These are phyloP conservation scores for Abrostola tripartita DNA, from an alignment of 2,888 invertebrate species.

Conservation along the genomic window DNA sequence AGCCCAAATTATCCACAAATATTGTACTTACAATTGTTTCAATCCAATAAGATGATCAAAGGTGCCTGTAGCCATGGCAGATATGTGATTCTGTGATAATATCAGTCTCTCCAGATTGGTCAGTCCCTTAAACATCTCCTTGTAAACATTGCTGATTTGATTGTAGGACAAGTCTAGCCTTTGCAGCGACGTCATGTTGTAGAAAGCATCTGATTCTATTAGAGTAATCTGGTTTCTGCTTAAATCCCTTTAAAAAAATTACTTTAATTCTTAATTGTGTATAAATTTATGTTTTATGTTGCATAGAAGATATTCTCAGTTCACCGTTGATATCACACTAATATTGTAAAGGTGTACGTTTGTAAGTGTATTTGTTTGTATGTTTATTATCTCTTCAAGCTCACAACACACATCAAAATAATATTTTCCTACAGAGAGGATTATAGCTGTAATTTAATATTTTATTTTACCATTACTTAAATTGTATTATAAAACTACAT, in stretches of 20 bases:
- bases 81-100: conserved; percentile 92
- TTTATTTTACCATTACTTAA: too few species aligned
- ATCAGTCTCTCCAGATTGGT: conserved; percentile 91
- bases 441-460: too few species aligned
- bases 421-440: too few species aligned
- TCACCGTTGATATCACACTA: too few species aligned
- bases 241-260: conserved; percentile 89
- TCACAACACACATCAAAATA: too few species aligned
- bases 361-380: too few species aligned
- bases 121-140: conserved; percentile 91
- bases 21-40: conserved; percentile 91
- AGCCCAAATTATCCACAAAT: not conserved
- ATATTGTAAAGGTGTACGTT: too few species aligned
- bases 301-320: too few species aligned
- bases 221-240: conserved; percentile 93
- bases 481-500: too few species aligned
- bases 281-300: too few species aligned
- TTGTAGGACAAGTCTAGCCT: conserved; percentile 91
- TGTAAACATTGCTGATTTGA: conserved; percentile 90
- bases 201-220: conserved; percentile 93
- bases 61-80: conserved; percentile 90
- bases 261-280: conserved; percentile 18
- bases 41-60: conserved; percentile 91
- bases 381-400: too few species aligned
- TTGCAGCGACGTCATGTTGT: conserved; percentile 91